Conservation (phyloP, 2,797 vertebrate species). For the Alfaro cultratus region DNA sequence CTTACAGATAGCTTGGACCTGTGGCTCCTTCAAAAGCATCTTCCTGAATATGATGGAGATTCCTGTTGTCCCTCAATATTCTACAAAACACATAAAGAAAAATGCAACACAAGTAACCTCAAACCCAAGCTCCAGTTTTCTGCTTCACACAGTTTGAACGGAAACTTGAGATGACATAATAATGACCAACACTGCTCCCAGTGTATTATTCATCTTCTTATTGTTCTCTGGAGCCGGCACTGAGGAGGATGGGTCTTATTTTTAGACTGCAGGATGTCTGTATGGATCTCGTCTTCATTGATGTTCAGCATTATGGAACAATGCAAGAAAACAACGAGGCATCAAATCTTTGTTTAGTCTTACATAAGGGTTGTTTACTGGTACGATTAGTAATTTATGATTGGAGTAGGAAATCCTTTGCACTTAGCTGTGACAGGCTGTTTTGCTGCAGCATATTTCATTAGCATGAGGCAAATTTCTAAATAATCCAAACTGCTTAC, state of each 20-base stretch:
- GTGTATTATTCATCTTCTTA: slow-evolving; percentile 37
- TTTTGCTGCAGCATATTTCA: not conserved
- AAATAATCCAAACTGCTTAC: slow-evolving; percentile 76
- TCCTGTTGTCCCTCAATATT: slow-evolving; percentile 86
- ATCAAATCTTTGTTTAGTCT: slow-evolving; percentile 81
- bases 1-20: slow-evolving; percentile 87
- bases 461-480: not conserved
- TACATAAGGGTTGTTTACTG: slow-evolving; percentile 65
- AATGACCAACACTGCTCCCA: slow-evolving; percentile 33
- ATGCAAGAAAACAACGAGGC: slow-evolving; percentile 62
- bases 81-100: slow-evolving; percentile 66
- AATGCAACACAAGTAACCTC: slow-evolving; percentile 19
- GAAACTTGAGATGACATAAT: slow-evolving; percentile 41
- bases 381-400: slow-evolving; percentile 70
- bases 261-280: slow-evolving; percentile 63
- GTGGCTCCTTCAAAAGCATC: slow-evolving; percentile 86
- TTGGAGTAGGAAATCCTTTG: slow-evolving; percentile 35
- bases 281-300: slow-evolving; percentile 48
- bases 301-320: slow-evolving; percentile 46
- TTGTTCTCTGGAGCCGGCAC: slow-evolving; percentile 45
- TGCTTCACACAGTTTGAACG: slow-evolving; percentile 15
- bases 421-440: not conserved
- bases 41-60: slow-evolving; percentile 83
- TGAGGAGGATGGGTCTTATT: slow-evolving; percentile 57
- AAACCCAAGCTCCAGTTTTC: slow-evolving; percentile 16